Evolutionary conservation across 2,888 invertebrate genomes (phyloP).

Genomic region (Aromia moschata): DNA sequence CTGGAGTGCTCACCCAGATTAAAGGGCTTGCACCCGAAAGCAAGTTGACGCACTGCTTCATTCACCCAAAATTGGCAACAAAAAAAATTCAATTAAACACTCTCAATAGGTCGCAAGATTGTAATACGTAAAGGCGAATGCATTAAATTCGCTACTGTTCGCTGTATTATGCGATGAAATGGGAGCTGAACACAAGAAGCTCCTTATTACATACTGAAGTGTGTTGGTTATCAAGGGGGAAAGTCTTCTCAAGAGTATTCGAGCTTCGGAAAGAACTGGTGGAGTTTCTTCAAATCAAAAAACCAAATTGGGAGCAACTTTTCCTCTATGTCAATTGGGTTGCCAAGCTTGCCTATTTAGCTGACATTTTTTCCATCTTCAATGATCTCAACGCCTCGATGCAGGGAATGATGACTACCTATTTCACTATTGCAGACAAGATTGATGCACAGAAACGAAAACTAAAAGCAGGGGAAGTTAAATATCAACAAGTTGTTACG

Average conservation of each 20-base stretch:
- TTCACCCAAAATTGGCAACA: not conserved
- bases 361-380: not conserved
- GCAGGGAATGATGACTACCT: not conserved
- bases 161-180: not conserved
- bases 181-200: not conserved
- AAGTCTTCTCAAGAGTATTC: not conserved
- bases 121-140: not conserved
- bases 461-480: not conserved
- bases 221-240: not conserved
- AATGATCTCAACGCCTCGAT: not conserved
- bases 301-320: not conserved
- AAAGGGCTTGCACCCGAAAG: not conserved
- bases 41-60: not conserved
- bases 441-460: not conserved
- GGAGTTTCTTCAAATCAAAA: not conserved
- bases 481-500: too few relatives aligned
- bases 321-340: not conserved
- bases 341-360: not conserved
- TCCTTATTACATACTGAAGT: not conserved
- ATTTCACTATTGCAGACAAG: not conserved
- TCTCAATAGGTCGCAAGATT: not conserved
- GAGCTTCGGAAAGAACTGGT: not conserved
- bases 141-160: not conserved
- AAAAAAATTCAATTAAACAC: too few relatives aligned
- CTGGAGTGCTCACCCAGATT: not conserved